Evolutionary conservation across 2,113 vertebrate genomes (phyloP).

Genomic region (Pholis gunnellus): DNA sequence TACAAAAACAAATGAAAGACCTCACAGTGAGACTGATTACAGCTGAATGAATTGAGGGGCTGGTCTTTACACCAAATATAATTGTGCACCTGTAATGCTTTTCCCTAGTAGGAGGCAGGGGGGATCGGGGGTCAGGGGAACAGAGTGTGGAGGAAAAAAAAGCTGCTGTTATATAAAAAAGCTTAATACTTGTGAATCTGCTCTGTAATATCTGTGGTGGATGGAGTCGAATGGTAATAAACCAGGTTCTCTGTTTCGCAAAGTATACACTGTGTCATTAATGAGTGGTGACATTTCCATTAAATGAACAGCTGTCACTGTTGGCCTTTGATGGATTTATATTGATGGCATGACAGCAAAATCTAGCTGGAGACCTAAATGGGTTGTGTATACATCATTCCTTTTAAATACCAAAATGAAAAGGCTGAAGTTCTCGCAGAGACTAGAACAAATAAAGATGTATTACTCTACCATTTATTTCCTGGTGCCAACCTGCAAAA

Average conservation of each 20-base stretch:
- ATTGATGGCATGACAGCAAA: not conserved
- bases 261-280: slow-evolving; percentile 68
- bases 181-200: slow-evolving; percentile 86
- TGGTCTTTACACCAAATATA: slow-evolving; percentile 82
- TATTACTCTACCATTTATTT: not conserved
- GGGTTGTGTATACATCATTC: not conserved
- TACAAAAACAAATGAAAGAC: slow-evolving; percentile 62
- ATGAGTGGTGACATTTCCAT: slow-evolving; percentile 22
- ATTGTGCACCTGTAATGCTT: slow-evolving; percentile 77
- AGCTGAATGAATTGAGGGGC: slow-evolving; percentile 68
- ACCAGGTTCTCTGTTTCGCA: slow-evolving; percentile 86
- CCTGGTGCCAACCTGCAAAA: not conserved
- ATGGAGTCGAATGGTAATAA: slow-evolving; percentile 88
- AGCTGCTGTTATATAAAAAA: slow-evolving; percentile 85
- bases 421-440: not conserved
- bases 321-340: not conserved
- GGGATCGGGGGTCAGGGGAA: slow-evolving; percentile 36
- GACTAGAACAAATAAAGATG: not conserved
- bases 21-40: slow-evolving; percentile 67
- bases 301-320: not conserved
- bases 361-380: not conserved
- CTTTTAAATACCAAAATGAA: not conserved
- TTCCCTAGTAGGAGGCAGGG: slow-evolving; percentile 66
- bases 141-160: slow-evolving; percentile 61
- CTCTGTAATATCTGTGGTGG: slow-evolving; percentile 87